Evolutionary conservation across 2,888 invertebrate species (phyloP), one percentile per base, ranked within the genome.

Genomic region (Pherbina coryleti): DNA sequence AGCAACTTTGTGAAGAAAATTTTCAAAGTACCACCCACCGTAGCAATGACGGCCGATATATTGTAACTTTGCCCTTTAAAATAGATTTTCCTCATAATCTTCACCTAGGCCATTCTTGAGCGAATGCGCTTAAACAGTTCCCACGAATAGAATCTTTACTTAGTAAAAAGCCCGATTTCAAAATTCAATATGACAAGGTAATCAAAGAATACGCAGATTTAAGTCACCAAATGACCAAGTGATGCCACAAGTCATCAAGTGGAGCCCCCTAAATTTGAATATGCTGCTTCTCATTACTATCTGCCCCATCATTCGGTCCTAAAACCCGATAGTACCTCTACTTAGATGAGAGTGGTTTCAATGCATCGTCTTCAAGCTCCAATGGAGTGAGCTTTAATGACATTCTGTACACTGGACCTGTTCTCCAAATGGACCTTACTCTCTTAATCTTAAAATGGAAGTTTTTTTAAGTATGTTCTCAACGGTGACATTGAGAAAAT

Each of bases 401-500:
- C 81, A 0, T 82, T 84, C 49, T 80, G 82, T 34, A 81, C 81
- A 0, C 82, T 80, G 0, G 53, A 74, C 9, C 76, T 73, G n/a
- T 7, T 73, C 79, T 7, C 51, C 57, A 5, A 79, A 77, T 5
- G 78, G 82, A 0, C 25, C 19, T 0, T 53, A 37, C 34, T n/a
- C n/a, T n/a, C 14, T 71, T 0, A 57, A 71, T 31, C 31, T 34
- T 25, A 31, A 19, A 2, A 44, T 80, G 9, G 57, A 80, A 19
- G 55, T n/a, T 14, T 82, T 0, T 1, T 51, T 19, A 34, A 70
- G 19, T 82, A 73, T 17, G 81, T 80, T 0, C 80, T 82, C 44
- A 81, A 80, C 17, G 80, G 80, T 2, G 82, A 84, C 34, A 76
- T 82, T 3, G 44, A 79, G 28, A 82, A 82, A 17, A 81, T 82